phyloP scores from a whole-genome alignment of 2,113 vertebrate genomes.

The Trogon surrucura region DNA sequence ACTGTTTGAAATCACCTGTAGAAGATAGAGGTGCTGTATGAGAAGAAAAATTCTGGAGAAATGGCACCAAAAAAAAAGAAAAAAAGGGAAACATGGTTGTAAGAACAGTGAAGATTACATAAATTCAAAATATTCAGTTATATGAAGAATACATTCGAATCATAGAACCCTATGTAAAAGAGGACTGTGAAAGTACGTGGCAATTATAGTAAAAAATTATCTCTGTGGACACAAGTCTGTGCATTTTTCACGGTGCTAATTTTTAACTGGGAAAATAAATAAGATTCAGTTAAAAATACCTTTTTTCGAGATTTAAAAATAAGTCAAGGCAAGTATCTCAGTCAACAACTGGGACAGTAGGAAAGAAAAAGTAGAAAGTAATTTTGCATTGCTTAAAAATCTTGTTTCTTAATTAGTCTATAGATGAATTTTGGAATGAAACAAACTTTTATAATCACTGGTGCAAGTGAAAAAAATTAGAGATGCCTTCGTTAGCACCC shows the following conservation, averaged over 20 bases:
- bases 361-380: background rate
- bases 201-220: background rate
- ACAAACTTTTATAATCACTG: background rate
- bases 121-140: background rate
- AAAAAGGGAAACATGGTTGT: too few relatives aligned
- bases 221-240: background rate
- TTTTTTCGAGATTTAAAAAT: background rate
- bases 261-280: background rate
- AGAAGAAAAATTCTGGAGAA: background rate
- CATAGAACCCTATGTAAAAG: background rate
- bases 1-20: background rate
- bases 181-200: background rate
- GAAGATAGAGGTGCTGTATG: background rate
- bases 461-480: background rate
- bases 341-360: background rate
- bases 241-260: background rate
- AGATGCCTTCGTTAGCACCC: background rate
- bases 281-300: background rate
- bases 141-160: background rate
- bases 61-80: background rate
- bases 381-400: background rate
- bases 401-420: background rate
- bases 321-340: background rate
- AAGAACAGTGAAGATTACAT: background rate
- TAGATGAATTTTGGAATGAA: background rate